Conservation (phyloP, 2,888 invertebrate species). For the Synanthedon vespiformis region DNA sequence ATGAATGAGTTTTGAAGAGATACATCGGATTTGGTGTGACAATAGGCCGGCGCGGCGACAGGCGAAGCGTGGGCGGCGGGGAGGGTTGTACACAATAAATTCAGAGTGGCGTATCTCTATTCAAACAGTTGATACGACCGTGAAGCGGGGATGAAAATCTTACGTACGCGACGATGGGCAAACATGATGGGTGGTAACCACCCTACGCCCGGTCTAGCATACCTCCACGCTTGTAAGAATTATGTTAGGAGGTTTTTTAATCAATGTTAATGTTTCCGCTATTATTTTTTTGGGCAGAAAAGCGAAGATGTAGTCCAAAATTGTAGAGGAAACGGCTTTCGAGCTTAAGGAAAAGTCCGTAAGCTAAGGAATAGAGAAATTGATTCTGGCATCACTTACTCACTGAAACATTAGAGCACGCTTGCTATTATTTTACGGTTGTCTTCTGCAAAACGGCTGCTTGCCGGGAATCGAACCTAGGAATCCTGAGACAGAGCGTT, state of each 20-base stretch:
- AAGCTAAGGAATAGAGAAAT: too few species aligned
- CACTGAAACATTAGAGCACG: too few species aligned
- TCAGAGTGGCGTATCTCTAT: slow-evolving; percentile 61
- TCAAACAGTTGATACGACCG: slow-evolving; percentile 65
- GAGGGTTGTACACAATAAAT: slow-evolving; percentile 53
- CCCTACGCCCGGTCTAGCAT: slow-evolving; percentile 1
- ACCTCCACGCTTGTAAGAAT: not conserved
- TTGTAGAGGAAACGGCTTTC: too few species aligned
- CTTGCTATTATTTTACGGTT: too few species aligned
- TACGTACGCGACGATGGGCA: slow-evolving; percentile 51
- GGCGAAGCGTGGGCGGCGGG: slow-evolving; percentile 11
- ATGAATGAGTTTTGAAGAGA: slow-evolving; percentile 49
- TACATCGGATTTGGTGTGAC: slow-evolving; percentile 61
- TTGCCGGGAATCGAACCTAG: too few species aligned
- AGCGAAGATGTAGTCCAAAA: too few species aligned
- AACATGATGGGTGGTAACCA: slow-evolving; percentile 31
- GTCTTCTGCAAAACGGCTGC: too few species aligned
- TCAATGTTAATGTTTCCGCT: not conserved
- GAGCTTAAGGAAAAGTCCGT: too few species aligned
- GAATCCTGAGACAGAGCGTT: too few species aligned
- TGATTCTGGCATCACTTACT: too few species aligned
- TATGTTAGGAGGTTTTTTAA: not conserved
- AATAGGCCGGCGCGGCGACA: slow-evolving; percentile 22
- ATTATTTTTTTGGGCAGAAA: too few species aligned
- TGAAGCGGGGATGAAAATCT: slow-evolving; percentile 47